Evolutionary conservation across 53 echinoderm and acorn worm genomes (phyloP).

Genomic region (Patiria pectinifera): DNA sequence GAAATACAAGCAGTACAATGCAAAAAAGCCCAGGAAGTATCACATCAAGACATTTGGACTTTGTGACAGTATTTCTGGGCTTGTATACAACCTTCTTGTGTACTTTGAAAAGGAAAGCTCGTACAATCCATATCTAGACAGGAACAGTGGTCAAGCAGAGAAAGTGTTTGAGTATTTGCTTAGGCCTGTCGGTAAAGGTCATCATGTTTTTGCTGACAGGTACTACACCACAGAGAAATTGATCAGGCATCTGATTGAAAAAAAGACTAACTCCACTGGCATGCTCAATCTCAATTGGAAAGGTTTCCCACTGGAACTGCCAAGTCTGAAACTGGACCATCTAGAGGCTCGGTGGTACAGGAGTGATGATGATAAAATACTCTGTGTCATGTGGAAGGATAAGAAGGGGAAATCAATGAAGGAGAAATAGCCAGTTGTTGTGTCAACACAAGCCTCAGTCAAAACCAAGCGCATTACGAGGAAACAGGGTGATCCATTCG

Average conservation of each 20-base stretch:
- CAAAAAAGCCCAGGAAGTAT: slow-evolving; percentile 53
- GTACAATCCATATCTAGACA: slow-evolving; percentile 41
- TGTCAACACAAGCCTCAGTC: too few relatives aligned
- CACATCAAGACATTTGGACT: slow-evolving; percentile 67
- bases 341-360: too few relatives aligned
- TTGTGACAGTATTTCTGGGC: slow-evolving; percentile 63
- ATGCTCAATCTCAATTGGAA: slow-evolving; percentile 55
- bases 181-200: slow-evolving; percentile 43
- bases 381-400: too few relatives aligned
- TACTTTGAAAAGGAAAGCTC: slow-evolving; percentile 60
- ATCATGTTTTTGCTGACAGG: slow-evolving; percentile 57
- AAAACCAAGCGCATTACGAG: not conserved
- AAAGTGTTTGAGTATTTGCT: slow-evolving; percentile 56
- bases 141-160: slow-evolving; percentile 39
- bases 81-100: slow-evolving; percentile 37
- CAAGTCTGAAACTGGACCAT: slow-evolving; percentile 59
- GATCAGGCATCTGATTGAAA: slow-evolving; percentile 17
- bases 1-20: slow-evolving; percentile 63
- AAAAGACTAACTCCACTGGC: slow-evolving; percentile 54
- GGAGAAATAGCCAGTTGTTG: not conserved
- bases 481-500: slow-evolving; percentile 16
- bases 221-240: slow-evolving; percentile 53
- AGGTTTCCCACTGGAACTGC: slow-evolving; percentile 53
- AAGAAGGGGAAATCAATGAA: too few relatives aligned
- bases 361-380: too few relatives aligned